phyloP scores from a whole-genome alignment of 2,888 invertebrate species.

The Kuschelorhynchus macadamiae region DNA sequence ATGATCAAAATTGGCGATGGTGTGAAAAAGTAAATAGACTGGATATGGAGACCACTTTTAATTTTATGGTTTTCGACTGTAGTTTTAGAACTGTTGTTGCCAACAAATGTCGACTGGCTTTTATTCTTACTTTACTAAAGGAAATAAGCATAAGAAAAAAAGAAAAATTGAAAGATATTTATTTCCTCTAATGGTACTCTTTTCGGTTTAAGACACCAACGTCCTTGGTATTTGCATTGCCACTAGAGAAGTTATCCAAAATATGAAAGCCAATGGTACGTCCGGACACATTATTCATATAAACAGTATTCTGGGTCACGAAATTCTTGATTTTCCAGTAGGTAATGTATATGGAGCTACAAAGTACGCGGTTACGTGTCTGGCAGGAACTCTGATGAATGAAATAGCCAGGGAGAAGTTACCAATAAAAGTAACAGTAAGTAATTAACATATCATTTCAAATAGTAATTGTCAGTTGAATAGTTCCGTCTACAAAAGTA shows the following conservation, averaged over 20 bases:
- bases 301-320: slow-evolving; percentile 53
- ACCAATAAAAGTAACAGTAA: slow-evolving; percentile 56
- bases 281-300: slow-evolving; percentile 56
- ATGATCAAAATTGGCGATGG: too few relatives aligned
- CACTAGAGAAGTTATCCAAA: slow-evolving; percentile 55
- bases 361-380: slow-evolving; percentile 55
- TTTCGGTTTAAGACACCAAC: slow-evolving; percentile 55
- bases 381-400: slow-evolving; percentile 53
- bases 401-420: slow-evolving; percentile 49
- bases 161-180: too few relatives aligned
- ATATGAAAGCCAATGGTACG: slow-evolving; percentile 51
- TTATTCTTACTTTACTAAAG: too few relatives aligned
- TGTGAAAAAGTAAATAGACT: too few relatives aligned
- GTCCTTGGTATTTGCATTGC: slow-evolving; percentile 54
- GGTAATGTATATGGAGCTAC: slow-evolving; percentile 53
- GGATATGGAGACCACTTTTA: too few relatives aligned
- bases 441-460: background rate
- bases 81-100: too few relatives aligned
- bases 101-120: too few relatives aligned
- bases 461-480: slow-evolving; percentile 4
- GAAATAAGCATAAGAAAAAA: too few relatives aligned
- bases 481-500: too few relatives aligned
- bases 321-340: slow-evolving; percentile 41
- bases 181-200: too few relatives aligned
- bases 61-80: too few relatives aligned